phyloP scores from a whole-genome alignment of 2,888 invertebrate species.

The Platypus cylindrus region DNA sequence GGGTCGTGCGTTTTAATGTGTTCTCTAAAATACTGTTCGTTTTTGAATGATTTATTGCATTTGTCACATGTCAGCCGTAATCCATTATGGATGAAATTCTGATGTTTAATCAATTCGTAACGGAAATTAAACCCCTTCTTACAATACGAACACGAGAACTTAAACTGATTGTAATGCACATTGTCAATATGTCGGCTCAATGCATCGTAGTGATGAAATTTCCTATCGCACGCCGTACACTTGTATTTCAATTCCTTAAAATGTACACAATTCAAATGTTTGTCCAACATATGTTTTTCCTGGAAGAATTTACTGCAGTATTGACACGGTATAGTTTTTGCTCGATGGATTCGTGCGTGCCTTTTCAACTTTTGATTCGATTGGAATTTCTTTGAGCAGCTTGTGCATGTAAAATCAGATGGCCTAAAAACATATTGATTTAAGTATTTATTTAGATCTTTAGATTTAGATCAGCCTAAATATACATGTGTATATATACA shows the following conservation, averaged over 20 bases:
- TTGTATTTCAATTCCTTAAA: conserved; percentile 13
- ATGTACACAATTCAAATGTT: conserved; percentile 32
- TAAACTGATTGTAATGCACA: conserved; percentile 37
- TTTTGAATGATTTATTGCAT: conserved; percentile 23
- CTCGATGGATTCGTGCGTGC: conserved; percentile 16
- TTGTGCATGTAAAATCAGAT: conserved; percentile 13
- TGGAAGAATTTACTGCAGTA: conserved; percentile 23
- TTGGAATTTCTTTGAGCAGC: conserved; percentile 17
- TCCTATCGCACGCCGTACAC: conserved; percentile 19
- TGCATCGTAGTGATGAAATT: conserved; percentile 16
- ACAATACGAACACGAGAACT: conserved; percentile 23
- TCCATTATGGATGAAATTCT: conserved; percentile 21
- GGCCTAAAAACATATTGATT: conserved; percentile 1
- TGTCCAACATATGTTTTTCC: conserved; percentile 40
- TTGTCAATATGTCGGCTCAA: conserved; percentile 18
- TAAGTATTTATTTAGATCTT: no score
- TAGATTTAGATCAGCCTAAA: no score
- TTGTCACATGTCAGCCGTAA: conserved; percentile 18
- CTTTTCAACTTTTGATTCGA: conserved; percentile 14
- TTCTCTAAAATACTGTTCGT: conserved; percentile 19
- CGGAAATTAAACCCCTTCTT: conserved; percentile 20
- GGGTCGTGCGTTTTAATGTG: conserved; percentile 19
- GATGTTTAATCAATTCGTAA: conserved; percentile 19
- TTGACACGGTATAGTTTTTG: conserved; percentile 18
- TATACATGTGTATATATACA: no score